These are phyloP conservation scores for Tetranychus truncatus DNA, from an alignment of 2,888 invertebrate species.

Conservation along the genomic window DNA sequence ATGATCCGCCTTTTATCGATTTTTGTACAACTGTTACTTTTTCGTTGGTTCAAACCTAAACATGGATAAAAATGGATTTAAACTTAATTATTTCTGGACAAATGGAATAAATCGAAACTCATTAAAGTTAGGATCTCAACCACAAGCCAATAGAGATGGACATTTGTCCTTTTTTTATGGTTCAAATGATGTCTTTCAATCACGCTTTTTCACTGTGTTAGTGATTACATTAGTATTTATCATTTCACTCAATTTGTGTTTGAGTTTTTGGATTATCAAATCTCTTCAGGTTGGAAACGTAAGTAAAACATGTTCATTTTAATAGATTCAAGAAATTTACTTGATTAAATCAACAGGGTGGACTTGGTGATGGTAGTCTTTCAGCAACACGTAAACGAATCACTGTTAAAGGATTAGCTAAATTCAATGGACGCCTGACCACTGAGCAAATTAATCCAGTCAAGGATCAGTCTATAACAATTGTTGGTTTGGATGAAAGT, in stretches of 20 bases:
- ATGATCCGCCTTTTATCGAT: background rate
- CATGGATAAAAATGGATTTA: background rate
- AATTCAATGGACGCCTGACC: background rate
- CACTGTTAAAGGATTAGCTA: background rate
- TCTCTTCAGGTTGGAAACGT: background rate
- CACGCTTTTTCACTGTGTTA: background rate
- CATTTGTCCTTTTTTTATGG: background rate
- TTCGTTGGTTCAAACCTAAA: background rate
- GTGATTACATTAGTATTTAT: background rate
- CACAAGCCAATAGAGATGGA: background rate
- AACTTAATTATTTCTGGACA: background rate
- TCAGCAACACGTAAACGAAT: background rate
- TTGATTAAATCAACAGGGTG: background rate
- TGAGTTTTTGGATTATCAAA: background rate
- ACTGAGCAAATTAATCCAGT: background rate
- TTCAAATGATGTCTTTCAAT: background rate
- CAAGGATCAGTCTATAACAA: background rate
- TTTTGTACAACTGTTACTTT: background rate
- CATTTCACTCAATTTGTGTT: background rate
- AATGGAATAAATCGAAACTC: background rate
- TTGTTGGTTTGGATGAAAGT: background rate
- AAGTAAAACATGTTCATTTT: background rate
- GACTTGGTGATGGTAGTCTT: background rate
- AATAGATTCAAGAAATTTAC: background rate
- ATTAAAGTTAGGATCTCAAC: no score